Evolutionary conservation across 2,888 invertebrate genomes (phyloP), one percentile per base, ranked within the genome.

Genomic region (Elaeidobius kamerunicus): DNA sequence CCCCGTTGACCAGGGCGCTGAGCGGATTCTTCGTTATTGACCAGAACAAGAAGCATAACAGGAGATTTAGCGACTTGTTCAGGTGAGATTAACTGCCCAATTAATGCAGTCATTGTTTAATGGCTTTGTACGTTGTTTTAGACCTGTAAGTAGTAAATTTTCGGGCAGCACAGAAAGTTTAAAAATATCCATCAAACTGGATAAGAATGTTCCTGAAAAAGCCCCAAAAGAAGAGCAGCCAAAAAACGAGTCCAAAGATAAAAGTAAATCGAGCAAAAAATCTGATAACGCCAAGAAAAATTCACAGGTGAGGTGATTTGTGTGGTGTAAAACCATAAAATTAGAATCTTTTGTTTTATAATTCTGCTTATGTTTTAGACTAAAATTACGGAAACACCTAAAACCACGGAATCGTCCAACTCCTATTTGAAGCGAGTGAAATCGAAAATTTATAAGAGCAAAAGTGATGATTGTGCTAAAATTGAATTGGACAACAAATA

Each of bases 391-490:
- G 36, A 42, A 17, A 34, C 18, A 28, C 23, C 41, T 9, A 46
- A 45, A 23, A 18, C 47, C 3, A 61, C 55, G 35, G 61, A 60
- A 40, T 46, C 48, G 17, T 54, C 60, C 12, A 57, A 63, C 54
- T 73, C 73, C 1, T 73, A 73, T 52, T 60, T 74, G 36, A 73
- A 73, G 59, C 62, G 73, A 1, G 74, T 74, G 7, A 70, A 69
- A 55, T 73, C 73, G 14, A 72, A 69, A 55, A 74, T 74, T 47
- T 74, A 73, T 60, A 73, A 72, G 56, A 59, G 62, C 20, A 64
- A 71, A 59, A 65, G 60, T 43, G 69, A 69, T 57, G 61, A 57
- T 39, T 18, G 63, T 2, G 57, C 63, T 19, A 70, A 67, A 65
- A 67, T 68, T 14, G 66, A 69, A 44, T 63, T 69, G 23, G 65